Evolutionary conservation across 2,113 vertebrate species (phyloP).

Genomic region (Gallinago media): DNA sequence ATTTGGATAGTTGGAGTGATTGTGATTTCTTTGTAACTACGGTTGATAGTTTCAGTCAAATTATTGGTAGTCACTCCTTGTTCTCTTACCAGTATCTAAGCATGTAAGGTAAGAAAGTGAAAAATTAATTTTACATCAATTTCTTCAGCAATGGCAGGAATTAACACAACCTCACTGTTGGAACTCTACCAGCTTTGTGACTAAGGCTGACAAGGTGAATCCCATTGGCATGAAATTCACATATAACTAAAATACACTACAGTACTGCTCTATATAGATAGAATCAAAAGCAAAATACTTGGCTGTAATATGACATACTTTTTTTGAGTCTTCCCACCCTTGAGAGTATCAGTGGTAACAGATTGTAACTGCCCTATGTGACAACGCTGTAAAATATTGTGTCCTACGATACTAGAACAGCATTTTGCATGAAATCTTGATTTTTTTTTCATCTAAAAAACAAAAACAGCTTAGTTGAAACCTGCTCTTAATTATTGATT

Average conservation of each 20-base stretch:
- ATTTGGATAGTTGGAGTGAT: not conserved
- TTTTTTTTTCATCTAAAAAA: not conserved
- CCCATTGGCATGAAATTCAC: not conserved
- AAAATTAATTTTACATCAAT: not conserved
- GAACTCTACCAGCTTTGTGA: not conserved
- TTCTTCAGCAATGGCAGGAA: not conserved
- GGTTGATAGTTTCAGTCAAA: not conserved
- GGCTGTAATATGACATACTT: not conserved
- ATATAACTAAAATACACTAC: not conserved
- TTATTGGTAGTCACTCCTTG: not conserved
- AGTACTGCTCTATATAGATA: rapidly evolving
- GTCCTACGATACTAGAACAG: not conserved
- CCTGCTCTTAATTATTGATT: not conserved
- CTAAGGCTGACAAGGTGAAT: not conserved
- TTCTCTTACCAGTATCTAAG: not conserved
- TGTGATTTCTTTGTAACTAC: not conserved
- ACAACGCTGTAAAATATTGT: not conserved
- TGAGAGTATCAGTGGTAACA: not conserved
- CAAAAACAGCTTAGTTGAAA: not conserved
- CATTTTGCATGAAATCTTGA: not conserved
- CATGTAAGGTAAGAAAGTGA: not conserved
- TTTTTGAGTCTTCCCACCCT: not conserved
- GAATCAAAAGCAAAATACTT: not conserved
- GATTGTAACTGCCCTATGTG: not conserved
- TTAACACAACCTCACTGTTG: not conserved